Percentiles rank a stretch among this genome's conserved stretches.
Evolutionary conservation across 2,797 vertebrate genomes (phyloP).

Genomic region (Mallotus villosus): DNA sequence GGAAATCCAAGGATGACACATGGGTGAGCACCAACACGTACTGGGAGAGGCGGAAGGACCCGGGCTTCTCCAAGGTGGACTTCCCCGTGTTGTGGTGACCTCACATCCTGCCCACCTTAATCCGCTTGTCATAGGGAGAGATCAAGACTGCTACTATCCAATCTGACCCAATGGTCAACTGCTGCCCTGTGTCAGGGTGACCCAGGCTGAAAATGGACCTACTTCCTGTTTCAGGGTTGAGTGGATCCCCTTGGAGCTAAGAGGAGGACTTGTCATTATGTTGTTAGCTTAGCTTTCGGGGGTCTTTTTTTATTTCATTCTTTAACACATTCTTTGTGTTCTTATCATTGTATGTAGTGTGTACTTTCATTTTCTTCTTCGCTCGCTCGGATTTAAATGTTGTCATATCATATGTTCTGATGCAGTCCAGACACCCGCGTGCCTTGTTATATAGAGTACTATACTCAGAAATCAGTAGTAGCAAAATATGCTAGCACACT

Average conservation of each 20-base stretch:
- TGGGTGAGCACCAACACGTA: constrained; percentile 92
- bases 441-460: constrained; percentile 65
- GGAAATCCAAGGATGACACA: constrained; percentile 84
- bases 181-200: constrained; percentile 44
- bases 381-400: too few relatives aligned
- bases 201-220: constrained; percentile 35
- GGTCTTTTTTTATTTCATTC: neutral
- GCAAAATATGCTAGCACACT: constrained; percentile 50
- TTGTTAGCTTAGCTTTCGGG: too few relatives aligned
- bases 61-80: constrained; percentile 86
- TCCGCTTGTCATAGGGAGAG: constrained; percentile 15
- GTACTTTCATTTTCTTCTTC: too few relatives aligned
- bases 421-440: constrained; percentile 58
- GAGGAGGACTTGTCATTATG: neutral
- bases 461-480: constrained; percentile 46
- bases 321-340: constrained; percentile 2
- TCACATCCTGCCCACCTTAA: neutral
- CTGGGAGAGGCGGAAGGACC: constrained; percentile 86
- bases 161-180: constrained; percentile 26
- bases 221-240: constrained; percentile 31
- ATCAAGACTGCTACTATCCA: constrained; percentile 10
- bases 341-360: constrained; percentile 1
- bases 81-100: constrained; percentile 91
- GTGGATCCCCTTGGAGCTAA: constrained; percentile 8
- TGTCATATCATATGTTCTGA: constrained; percentile 24